Evolutionary conservation across 1,140 invertebrate species (phyloP).

Genomic region (Achatina immaculata): DNA sequence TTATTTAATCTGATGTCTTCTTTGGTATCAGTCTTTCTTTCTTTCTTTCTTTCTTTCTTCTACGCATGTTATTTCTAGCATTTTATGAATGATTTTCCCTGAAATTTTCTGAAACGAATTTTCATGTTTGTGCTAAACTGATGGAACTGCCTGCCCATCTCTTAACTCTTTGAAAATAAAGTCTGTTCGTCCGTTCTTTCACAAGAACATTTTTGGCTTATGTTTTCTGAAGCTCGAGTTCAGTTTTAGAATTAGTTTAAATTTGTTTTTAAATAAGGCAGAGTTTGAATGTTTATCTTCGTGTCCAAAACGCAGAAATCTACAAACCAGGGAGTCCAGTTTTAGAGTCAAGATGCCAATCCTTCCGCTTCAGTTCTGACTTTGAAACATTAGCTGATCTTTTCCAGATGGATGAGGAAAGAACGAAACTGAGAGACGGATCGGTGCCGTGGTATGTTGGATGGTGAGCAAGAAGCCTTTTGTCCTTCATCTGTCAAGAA

Average conservation of each 20-base stretch:
- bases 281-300: not conserved
- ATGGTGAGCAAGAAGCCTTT: constrained; percentile 83
- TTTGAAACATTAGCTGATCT: constrained; percentile 83
- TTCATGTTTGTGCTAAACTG: too few relatives aligned
- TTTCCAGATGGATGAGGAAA: constrained; percentile 77
- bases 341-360: constrained; percentile 80
- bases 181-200: too few relatives aligned
- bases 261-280: not conserved
- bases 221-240: not conserved
- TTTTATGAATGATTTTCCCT: too few relatives aligned
- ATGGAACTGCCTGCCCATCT: too few relatives aligned
- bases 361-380: constrained; percentile 92
- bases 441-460: constrained; percentile 90
- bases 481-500: too few relatives aligned
- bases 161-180: not conserved
- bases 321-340: not conserved
- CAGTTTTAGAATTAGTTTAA: not conserved
- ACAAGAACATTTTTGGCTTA: not conserved
- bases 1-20: too few relatives aligned
- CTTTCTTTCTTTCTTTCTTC: too few relatives aligned
- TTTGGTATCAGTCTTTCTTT: too few relatives aligned
- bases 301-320: not conserved
- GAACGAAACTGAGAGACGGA: constrained; percentile 78
- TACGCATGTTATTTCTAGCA: too few relatives aligned
- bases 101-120: too few relatives aligned